Percentiles rank a stretch among this genome's conserved stretches.
Conservation (phyloP, 2,113 vertebrate species). For the Brachyistius frenatus region DNA sequence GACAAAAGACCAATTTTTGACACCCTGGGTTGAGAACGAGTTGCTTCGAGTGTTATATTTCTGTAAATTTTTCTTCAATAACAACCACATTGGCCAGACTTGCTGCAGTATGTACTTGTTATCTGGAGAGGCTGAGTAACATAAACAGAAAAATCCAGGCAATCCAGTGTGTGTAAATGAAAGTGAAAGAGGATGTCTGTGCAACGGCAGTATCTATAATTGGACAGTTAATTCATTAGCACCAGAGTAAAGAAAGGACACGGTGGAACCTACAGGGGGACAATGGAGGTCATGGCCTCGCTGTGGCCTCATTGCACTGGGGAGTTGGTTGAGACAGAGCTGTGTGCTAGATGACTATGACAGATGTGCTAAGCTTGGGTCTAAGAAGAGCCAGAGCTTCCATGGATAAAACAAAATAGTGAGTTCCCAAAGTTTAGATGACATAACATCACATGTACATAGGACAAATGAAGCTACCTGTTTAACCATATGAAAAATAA, state of each 20-base stretch:
- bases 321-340: constrained; percentile 36
- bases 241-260: constrained; percentile 23
- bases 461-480: neutral
- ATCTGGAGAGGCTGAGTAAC: constrained; percentile 33
- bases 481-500: neutral
- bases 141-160: constrained; percentile 37
- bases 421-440: constrained; percentile 5
- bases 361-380: constrained; percentile 29
- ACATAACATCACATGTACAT: neutral
- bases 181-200: constrained; percentile 32
- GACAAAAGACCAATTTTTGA: too few relatives aligned
- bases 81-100: constrained; percentile 13
- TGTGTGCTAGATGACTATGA: constrained; percentile 37
- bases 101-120: constrained; percentile 25
- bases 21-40: too few relatives aligned
- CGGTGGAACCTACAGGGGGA: constrained; percentile 31
- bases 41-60: neutral
- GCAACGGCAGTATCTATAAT: constrained; percentile 51
- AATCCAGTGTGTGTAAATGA: constrained; percentile 21
- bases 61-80: constrained; percentile 7
- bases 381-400: constrained; percentile 22
- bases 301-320: constrained; percentile 40
- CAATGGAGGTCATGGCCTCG: constrained; percentile 45
- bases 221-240: constrained; percentile 67
- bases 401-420: neutral